A percentile compares a stretch with the other conserved stretches of the same genome.
Evolutionary conservation across 1,140 invertebrate species (phyloP).

Genomic region (Popillia japonica): DNA sequence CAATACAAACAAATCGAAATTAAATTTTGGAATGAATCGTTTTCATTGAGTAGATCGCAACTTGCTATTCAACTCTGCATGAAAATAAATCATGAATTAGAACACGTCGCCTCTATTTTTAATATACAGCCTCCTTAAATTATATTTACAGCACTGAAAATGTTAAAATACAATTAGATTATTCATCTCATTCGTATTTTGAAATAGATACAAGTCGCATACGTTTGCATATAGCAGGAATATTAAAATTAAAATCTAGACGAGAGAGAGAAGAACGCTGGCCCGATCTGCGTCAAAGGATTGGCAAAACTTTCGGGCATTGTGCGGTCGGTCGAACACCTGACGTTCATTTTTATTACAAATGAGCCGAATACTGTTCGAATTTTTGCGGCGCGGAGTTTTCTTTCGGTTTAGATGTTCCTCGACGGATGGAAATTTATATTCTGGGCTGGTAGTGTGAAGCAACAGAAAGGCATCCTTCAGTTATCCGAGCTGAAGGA

Average conservation of each 20-base stretch:
- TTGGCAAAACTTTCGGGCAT: slow-evolving; percentile 19
- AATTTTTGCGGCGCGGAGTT: slow-evolving; percentile 10
- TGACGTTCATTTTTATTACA: slow-evolving; percentile 34
- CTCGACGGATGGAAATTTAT: slow-evolving; percentile 11
- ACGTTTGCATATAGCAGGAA: background rate
- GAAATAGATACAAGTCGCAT: background rate
- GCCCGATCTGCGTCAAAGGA: slow-evolving; percentile 19
- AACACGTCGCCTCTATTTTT: background rate
- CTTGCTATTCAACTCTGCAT: background rate
- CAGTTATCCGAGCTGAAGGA: background rate
- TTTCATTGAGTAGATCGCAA: background rate
- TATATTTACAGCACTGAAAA: background rate
- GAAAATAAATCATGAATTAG: background rate
- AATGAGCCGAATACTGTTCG: slow-evolving; percentile 4
- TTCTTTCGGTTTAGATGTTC: slow-evolving; percentile 8
- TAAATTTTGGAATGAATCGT: no score
- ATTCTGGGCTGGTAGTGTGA: background rate
- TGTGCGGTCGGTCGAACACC: slow-evolving; percentile 21
- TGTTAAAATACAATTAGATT: background rate
- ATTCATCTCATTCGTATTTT: background rate
- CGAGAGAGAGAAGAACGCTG: background rate
- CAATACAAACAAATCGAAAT: no score
- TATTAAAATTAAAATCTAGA: slow-evolving; percentile 24
- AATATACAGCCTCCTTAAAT: background rate
- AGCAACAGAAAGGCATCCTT: background rate